Conservation (phyloP, 2,113 vertebrate species). For the Mellivora capensis region DNA sequence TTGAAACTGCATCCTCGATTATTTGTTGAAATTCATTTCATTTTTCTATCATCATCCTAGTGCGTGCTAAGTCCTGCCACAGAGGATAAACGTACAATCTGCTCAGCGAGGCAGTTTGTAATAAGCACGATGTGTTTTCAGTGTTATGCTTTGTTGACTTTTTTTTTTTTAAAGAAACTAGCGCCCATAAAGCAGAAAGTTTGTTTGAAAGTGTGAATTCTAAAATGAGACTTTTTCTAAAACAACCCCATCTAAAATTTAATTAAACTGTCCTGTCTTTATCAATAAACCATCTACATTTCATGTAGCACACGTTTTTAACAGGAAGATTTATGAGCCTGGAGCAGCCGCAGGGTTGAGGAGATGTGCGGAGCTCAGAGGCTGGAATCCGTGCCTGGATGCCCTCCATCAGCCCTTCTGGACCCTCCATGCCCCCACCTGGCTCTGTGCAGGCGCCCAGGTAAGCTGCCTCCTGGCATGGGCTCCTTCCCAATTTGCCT, state of each 20-base stretch:
- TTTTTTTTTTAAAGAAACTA: neutral
- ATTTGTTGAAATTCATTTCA: constrained; percentile 78
- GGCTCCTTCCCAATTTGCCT: neutral
- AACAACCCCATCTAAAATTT: constrained; percentile 5
- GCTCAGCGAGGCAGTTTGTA: constrained; percentile 71
- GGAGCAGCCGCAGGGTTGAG: neutral
- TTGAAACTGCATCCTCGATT: constrained; percentile 77
- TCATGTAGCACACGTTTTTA: neutral
- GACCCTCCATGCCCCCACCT: neutral
- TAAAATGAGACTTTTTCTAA: constrained; percentile 40
- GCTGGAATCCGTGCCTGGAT: accelerated
- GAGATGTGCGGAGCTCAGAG: neutral
- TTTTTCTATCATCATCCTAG: constrained; percentile 73
- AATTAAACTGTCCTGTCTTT: constrained; percentile 41
- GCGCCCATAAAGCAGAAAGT: constrained; percentile 69
- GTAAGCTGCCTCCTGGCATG: accelerated
- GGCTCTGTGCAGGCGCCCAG: accelerated
- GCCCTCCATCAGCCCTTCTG: too few relatives aligned
- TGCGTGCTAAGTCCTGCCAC: constrained; percentile 52
- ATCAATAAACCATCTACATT: neutral
- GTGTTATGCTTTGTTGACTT: constrained; percentile 63
- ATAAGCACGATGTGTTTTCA: constrained; percentile 68
- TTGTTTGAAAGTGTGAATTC: constrained; percentile 63
- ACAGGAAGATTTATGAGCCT: neutral
- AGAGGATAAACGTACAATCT: constrained; percentile 64